Evolutionary conservation across 2,888 invertebrate species (phyloP), one percentile per base, ranked within the genome.

Genomic region (Oligia fasciuncula): DNA sequence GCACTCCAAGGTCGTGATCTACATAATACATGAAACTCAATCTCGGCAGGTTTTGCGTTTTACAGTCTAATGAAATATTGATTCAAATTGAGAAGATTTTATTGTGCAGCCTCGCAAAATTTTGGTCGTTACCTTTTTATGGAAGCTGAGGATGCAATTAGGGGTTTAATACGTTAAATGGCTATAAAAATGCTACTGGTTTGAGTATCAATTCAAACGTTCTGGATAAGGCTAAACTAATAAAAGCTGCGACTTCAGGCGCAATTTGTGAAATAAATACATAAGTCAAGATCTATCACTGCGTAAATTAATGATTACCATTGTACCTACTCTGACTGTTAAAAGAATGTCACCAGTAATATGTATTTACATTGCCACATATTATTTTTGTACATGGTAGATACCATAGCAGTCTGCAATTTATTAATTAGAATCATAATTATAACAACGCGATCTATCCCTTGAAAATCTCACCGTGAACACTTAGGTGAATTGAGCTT

Each of bases 21-120:
- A 72, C 88, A 90, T 90, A 89, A 85, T 89, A 87, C 79, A 89
- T 77, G 73, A 85, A 83, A 87, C 78, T 77, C 83, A 80, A 87
- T 83, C 76, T 80, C 73, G 46, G 35, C 67, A 79, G 74, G 76
- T 85, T 81, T 81, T 72, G 67, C 66, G 62, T 87, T 84, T 81
- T 78, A 79, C 68, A 69, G 67, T 72, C 57, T 79, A 86, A 88
- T 86, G 60, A 83, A 86, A 83, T 85, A 88, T 85, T 81, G 86
- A 85, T 85, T 85, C 14, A 80, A 73, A 80, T 85, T 75, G 63
- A 63, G 46, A 49, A 70, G 51, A 87, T 78, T 84, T 77, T 78
- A 63, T 29, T 77, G 49, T 70, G 29, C 65, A 40, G 40, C 14
- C 60, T 40, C 14, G 40, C 11, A 49, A 57, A 67, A 40, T 60